Conservation (phyloP, 2,888 invertebrate species). For the Synanthedon andrenaeformis region DNA sequence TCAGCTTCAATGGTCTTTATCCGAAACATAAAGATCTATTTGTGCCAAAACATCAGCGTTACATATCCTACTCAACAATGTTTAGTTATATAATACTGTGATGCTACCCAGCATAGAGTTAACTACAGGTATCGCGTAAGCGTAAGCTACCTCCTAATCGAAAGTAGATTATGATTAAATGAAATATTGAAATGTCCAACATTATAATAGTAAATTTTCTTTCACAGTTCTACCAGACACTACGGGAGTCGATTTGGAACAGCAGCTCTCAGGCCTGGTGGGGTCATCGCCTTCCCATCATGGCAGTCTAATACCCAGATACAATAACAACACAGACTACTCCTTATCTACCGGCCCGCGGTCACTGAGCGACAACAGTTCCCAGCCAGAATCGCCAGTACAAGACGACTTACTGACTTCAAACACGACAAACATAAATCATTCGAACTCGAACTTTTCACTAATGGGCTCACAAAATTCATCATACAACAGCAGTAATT, state of each 20-base stretch:
- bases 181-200: no score
- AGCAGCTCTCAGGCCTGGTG: slow-evolving; percentile 76
- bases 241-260: slow-evolving; percentile 79
- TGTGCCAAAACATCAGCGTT: no score
- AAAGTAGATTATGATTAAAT: no score
- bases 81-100: no score
- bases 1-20: no score
- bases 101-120: no score
- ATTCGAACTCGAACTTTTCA: slow-evolving; percentile 73
- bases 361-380: slow-evolving; percentile 84
- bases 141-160: no score
- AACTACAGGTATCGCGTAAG: no score
- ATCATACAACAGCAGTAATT: slow-evolving; percentile 72
- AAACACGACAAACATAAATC: slow-evolving; percentile 72
- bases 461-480: slow-evolving; percentile 73
- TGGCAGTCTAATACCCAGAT: slow-evolving; percentile 75
- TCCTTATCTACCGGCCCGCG: slow-evolving; percentile 76
- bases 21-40: no score
- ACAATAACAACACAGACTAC: slow-evolving; percentile 76
- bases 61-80: no score
- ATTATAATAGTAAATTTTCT: slow-evolving; percentile 6
- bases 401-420: slow-evolving; percentile 80
- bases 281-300: slow-evolving; percentile 70
- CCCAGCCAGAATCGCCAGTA: slow-evolving; percentile 85
- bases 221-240: slow-evolving; percentile 81